A percentile compares a stretch with the other conserved stretches of the same genome.
phyloP scores from a whole-genome alignment of 2,888 invertebrate species.

The Conus canariensis region DNA sequence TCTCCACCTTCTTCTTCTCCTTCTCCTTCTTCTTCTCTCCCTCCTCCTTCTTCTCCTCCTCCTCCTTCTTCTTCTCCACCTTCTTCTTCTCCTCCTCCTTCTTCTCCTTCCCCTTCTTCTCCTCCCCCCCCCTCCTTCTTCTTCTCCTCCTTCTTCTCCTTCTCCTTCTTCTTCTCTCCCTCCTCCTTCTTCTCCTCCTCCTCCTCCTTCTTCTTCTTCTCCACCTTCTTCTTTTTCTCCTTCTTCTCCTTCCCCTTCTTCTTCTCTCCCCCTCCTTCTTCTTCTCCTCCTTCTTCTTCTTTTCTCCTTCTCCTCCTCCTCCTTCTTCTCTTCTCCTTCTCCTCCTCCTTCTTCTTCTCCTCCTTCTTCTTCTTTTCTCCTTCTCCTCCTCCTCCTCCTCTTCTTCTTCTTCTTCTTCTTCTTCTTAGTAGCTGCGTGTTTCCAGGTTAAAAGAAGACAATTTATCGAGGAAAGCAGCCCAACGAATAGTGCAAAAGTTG shows the following conservation, averaged over 20 bases:
- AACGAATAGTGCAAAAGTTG: no score
- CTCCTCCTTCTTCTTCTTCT: background rate
- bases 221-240: background rate
- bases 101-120: background rate
- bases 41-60: no score
- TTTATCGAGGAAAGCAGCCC: no score
- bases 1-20: no score
- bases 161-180: background rate
- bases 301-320: background rate
- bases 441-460: no score
- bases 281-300: slow-evolving; percentile 8
- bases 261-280: background rate
- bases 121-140: background rate
- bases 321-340: background rate
- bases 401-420: background rate
- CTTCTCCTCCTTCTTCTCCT: background rate
- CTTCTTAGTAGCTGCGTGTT: background rate
- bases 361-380: background rate
- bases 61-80: no score
- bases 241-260: background rate
- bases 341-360: background rate
- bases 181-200: background rate
- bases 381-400: no score
- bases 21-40: no score
- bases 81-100: background rate